A percentile compares a stretch with the other conserved stretches of the same genome.
Evolutionary conservation across 2,797 vertebrate genomes (phyloP).

Genomic region (Aplochiton taeniatus): DNA sequence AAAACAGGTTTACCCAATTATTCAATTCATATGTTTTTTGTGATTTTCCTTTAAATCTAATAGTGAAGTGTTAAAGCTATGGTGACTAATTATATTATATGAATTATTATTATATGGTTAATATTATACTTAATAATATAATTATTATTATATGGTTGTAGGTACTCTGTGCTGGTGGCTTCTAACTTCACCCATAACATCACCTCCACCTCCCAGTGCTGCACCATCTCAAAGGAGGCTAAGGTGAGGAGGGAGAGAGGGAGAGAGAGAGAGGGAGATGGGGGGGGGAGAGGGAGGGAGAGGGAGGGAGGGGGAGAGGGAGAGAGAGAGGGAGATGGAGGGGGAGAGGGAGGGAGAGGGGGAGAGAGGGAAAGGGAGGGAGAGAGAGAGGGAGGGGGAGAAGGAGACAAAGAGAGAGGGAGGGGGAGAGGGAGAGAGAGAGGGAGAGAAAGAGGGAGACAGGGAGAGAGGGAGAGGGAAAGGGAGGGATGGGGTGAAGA

Average conservation of each 20-base stretch:
- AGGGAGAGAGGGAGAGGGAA: not conserved
- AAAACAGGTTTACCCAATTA: too few relatives aligned
- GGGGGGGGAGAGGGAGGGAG: not conserved
- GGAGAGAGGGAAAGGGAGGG: too few relatives aligned
- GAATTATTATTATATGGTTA: too few relatives aligned
- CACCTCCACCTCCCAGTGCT: conserved; percentile 87
- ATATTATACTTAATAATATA: too few relatives aligned
- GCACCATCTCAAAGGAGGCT: conserved; percentile 81
- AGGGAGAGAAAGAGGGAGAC: too few relatives aligned
- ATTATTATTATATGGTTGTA: too few relatives aligned
- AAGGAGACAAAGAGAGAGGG: not conserved
- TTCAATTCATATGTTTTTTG: too few relatives aligned
- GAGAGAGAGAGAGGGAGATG: not conserved
- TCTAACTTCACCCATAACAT: conserved; percentile 88
- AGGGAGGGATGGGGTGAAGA: not conserved
- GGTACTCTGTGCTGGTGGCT: conserved; percentile 83
- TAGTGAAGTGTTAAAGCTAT: too few relatives aligned
- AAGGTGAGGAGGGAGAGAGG: conserved; percentile 54
- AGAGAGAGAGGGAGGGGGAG: not conserved
- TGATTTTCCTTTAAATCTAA: too few relatives aligned
- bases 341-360: not conserved
- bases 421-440: not conserved
- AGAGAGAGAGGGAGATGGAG: not conserved
- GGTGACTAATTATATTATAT: too few relatives aligned
- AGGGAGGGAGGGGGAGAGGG: not conserved